Evolutionary conservation across 2,797 vertebrate species (phyloP).

Genomic region (Phalloptychus januarius): DNA sequence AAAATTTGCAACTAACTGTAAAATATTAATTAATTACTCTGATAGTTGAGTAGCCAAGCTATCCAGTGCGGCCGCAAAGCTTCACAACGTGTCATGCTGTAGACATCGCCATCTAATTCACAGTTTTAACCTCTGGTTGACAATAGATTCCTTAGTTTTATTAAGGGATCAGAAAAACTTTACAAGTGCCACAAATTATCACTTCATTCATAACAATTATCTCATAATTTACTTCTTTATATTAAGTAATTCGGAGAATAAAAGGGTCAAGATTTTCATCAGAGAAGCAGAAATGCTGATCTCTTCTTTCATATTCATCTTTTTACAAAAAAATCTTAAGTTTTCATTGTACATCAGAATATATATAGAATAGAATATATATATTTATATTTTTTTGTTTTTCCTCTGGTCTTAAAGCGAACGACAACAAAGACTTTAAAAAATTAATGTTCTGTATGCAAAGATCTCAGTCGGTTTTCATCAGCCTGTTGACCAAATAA

Average conservation of each 20-base stretch:
- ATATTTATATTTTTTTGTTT: not conserved
- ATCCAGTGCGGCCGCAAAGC: too few species aligned
- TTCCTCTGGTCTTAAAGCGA: not conserved
- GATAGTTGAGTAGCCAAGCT: not conserved
- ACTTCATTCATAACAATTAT: not conserved
- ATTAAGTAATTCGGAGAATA: not conserved
- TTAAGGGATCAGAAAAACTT: not conserved
- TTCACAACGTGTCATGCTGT: not conserved
- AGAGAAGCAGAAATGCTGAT: not conserved
- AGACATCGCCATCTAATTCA: not conserved
- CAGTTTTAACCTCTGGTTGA: not conserved
- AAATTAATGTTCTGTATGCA: not conserved
- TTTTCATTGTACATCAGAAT: not conserved
- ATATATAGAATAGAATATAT: too few species aligned
- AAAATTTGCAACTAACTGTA: not conserved
- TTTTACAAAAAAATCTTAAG: not conserved
- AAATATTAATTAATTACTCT: not conserved
- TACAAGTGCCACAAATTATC: not conserved
- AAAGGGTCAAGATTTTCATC: not conserved
- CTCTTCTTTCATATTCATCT: not conserved
- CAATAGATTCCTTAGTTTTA: not conserved
- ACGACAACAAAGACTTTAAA: not conserved
- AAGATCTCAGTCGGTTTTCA: conserved; percentile 28
- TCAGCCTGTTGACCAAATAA: conserved; percentile 34
- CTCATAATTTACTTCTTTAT: not conserved